Conservation (phyloP, 1,140 invertebrate species). For the Dendroctonus valens region DNA sequence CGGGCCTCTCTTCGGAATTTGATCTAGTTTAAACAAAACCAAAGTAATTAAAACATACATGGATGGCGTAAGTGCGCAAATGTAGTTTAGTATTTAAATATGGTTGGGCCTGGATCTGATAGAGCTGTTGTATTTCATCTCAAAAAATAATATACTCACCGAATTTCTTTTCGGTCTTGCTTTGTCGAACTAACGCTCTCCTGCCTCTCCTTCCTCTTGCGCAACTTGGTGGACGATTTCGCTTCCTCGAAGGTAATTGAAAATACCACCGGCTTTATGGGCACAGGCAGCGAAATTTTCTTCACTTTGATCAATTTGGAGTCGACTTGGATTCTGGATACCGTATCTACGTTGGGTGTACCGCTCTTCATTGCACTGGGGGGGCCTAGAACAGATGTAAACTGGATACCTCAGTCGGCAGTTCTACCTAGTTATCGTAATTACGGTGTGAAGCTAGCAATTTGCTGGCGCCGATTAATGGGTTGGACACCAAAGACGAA, state of each 20-base stretch:
- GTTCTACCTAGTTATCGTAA: not conserved
- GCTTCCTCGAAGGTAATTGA: constrained; percentile 45
- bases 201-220: constrained; percentile 76
- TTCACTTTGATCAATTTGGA: constrained; percentile 26
- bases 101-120: too few species aligned
- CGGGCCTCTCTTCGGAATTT: constrained; percentile 66
- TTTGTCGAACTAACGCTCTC: constrained; percentile 63
- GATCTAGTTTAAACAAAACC: constrained; percentile 47
- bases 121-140: too few species aligned
- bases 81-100: too few species aligned
- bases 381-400: not conserved
- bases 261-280: not conserved
- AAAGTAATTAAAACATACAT: too few species aligned
- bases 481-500: constrained; percentile 1
- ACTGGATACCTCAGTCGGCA: constrained; percentile 1
- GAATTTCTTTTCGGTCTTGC: constrained; percentile 73
- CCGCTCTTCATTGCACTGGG: not conserved
- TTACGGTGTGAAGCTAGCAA: not conserved
- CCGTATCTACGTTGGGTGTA: too few species aligned
- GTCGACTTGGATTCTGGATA: constrained; percentile 12
- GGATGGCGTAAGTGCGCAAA: too few species aligned
- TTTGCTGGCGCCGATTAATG: not conserved
- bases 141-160: constrained; percentile 48
- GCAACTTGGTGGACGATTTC: constrained; percentile 48
- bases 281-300: constrained; percentile 10